Percentiles rank a stretch among this genome's conserved stretches.
phyloP scores from a whole-genome alignment of 2,113 vertebrate species.

The Cryptotis parvus region DNA sequence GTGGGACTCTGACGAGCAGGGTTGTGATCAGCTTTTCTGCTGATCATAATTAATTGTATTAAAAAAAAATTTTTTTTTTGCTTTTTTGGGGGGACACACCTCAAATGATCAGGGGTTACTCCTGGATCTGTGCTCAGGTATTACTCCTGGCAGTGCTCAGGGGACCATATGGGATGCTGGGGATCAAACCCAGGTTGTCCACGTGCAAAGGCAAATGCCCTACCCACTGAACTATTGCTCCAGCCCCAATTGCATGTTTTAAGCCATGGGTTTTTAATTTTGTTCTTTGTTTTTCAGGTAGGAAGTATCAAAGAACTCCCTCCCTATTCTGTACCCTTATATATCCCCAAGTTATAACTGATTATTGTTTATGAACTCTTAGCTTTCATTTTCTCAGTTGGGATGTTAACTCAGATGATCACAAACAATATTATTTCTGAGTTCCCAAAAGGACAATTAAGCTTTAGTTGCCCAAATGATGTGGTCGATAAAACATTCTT shows the following conservation, averaged over 20 bases:
- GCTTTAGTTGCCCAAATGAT: neutral
- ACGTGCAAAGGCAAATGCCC: too few species aligned
- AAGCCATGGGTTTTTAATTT: neutral
- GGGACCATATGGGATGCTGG: too few species aligned
- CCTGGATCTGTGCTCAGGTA: too few species aligned
- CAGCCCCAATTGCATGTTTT: neutral
- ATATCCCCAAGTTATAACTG: neutral
- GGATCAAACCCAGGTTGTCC: too few species aligned
- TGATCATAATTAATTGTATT: too few species aligned
- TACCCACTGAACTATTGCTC: too few species aligned
- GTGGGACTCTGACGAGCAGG: too few species aligned
- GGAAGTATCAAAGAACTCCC: neutral
- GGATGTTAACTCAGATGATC: neutral
- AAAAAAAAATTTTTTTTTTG: too few species aligned
- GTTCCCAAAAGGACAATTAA: neutral
- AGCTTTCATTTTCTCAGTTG: neutral
- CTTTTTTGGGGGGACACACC: too few species aligned
- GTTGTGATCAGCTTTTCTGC: too few species aligned
- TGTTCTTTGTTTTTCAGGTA: neutral
- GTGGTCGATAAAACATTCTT: neutral
- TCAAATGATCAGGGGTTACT: too few species aligned
- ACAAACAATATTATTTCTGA: neutral
- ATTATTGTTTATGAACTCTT: neutral
- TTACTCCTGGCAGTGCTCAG: too few species aligned
- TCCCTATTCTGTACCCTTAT: neutral